A percentile compares a stretch with the other conserved stretches of the same genome.
Evolutionary conservation across 2,113 vertebrate genomes (phyloP).

Genomic region (Budorcas taxicolor): DNA sequence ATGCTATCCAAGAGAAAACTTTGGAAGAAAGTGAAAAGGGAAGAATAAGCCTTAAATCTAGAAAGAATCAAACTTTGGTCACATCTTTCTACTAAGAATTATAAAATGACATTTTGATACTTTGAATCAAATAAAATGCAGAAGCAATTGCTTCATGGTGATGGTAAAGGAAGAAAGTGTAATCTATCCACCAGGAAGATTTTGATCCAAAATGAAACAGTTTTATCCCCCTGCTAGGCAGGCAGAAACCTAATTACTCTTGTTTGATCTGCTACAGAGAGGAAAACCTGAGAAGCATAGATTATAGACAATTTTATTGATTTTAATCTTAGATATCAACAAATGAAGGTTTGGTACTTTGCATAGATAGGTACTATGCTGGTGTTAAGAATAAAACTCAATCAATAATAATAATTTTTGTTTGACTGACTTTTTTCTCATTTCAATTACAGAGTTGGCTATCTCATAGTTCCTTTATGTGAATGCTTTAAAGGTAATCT

Average conservation of each 20-base stretch:
- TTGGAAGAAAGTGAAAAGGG: slow-evolving; percentile 65
- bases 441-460: slow-evolving; percentile 60
- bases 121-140: slow-evolving; percentile 76
- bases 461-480: slow-evolving; percentile 46
- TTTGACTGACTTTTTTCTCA: slow-evolving; percentile 74
- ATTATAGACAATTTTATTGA: slow-evolving; percentile 81
- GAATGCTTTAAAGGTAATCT: slow-evolving; percentile 21
- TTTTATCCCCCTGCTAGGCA: slow-evolving; percentile 80
- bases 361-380: slow-evolving; percentile 76
- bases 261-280: slow-evolving; percentile 79
- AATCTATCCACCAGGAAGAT: slow-evolving; percentile 76
- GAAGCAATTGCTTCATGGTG: slow-evolving; percentile 78
- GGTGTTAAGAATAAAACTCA: slow-evolving; percentile 77
- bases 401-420: slow-evolving; percentile 73
- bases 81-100: slow-evolving; percentile 67
- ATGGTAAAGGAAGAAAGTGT: slow-evolving; percentile 75
- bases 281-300: slow-evolving; percentile 76
- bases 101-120: slow-evolving; percentile 73
- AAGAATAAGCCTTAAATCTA: slow-evolving; percentile 67
- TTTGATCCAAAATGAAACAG: slow-evolving; percentile 81
- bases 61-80: slow-evolving; percentile 54
- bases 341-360: slow-evolving; percentile 81
- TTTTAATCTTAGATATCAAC: slow-evolving; percentile 83
- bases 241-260: slow-evolving; percentile 84
- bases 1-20: slow-evolving; percentile 39